Percentiles rank a stretch among this genome's conserved stretches.
Evolutionary conservation across 2,113 vertebrate species (phyloP).

Genomic region (Brienomyrus longianalis): DNA sequence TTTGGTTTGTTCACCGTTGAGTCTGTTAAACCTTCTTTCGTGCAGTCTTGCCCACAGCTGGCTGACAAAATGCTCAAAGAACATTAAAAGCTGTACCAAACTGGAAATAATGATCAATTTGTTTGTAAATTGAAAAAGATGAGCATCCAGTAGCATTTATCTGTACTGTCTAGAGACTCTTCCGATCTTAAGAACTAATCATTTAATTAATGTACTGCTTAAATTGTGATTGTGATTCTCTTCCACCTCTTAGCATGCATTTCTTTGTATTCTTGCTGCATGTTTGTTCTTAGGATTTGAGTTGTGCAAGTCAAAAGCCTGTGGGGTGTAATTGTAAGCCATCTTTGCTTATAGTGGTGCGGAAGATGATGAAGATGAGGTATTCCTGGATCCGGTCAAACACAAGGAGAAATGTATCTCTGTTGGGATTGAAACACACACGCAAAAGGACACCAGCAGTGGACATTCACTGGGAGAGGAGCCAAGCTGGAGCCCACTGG

Average conservation of each 20-base stretch:
- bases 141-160: neutral
- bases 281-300: neutral
- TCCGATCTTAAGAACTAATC: neutral
- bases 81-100: neutral
- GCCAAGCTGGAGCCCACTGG: conserved; percentile 65
- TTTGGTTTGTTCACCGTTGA: conserved; percentile 30
- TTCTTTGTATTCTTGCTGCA: neutral
- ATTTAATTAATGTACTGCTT: neutral
- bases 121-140: neutral
- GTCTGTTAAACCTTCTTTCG: neutral
- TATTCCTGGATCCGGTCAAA: conserved; percentile 69
- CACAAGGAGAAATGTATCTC: conserved; percentile 67
- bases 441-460: neutral
- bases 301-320: neutral
- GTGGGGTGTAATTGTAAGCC: neutral
- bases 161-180: neutral
- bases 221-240: neutral
- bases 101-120: neutral
- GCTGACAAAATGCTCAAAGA: neutral
- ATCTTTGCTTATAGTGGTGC: conserved; percentile 50
- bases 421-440: conserved; percentile 33
- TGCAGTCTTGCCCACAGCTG: neutral
- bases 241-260: neutral
- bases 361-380: conserved; percentile 77
- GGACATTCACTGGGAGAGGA: conserved; percentile 15